Percentiles rank a stretch among this genome's conserved stretches.
These are phyloP conservation scores for Celastrina argiolus DNA, from an alignment of 2,888 invertebrate species.

Conservation along the genomic window DNA sequence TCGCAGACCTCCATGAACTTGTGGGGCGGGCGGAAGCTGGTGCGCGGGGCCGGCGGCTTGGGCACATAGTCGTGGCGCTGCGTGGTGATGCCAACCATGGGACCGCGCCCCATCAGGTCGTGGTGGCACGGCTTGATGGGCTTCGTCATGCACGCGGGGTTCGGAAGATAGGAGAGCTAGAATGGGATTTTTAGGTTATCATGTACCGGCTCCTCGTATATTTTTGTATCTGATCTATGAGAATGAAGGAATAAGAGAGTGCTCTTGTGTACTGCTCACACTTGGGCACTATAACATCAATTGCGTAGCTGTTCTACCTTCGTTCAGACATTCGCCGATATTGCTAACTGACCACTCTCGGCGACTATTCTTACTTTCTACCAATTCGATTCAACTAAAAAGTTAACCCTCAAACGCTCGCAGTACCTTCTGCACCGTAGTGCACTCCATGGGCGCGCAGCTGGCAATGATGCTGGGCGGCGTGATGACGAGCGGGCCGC, in stretches of 20 bases:
- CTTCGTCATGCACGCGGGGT: conserved; percentile 75
- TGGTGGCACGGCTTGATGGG: conserved; percentile 81
- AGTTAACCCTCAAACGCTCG: no score
- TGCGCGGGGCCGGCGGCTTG: conserved; percentile 75
- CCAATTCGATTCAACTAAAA: no score
- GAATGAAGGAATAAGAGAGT: no score
- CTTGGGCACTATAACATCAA: no score
- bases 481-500: conserved; percentile 56
- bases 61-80: conserved; percentile 86
- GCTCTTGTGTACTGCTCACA: no score
- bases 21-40: conserved; percentile 57
- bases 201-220: no score
- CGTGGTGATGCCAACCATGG: conserved; percentile 85
- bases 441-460: conserved; percentile 66
- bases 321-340: no score
- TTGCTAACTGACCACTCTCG: no score
- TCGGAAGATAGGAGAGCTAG: conserved; percentile 79
- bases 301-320: no score
- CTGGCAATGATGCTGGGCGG: conserved; percentile 58
- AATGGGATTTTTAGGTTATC: conserved; percentile 1
- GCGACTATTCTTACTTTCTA: no score
- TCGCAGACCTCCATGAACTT: conserved; percentile 57
- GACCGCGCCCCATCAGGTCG: conserved; percentile 80
- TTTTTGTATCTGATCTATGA: no score
- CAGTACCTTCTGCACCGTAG: conserved; percentile 62